Evolutionary conservation across 2,113 vertebrate genomes (phyloP), one percentile per base, ranked within the genome.

Genomic region (Prochilodus magdalenae): DNA sequence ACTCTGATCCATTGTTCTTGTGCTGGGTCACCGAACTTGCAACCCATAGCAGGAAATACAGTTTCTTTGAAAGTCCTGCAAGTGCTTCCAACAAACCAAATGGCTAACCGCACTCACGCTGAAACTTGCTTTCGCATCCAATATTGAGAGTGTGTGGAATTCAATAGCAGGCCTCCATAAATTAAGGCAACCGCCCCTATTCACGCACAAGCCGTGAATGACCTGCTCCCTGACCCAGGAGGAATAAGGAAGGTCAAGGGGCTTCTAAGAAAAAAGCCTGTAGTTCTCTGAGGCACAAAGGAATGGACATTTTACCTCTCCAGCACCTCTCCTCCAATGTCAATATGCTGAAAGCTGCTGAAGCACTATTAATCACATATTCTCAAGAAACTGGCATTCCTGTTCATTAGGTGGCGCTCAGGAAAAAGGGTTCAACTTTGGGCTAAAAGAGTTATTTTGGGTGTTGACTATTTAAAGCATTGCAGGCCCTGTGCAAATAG

Each of bases 241-340:
- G 91, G 87, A 94, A 93, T 89, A 83, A 57, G 36, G 5, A 77
- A 84, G 92, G 91, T 91, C 90, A 92, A 88, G 82, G 55, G 60
- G 71, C 74, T 79, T 81, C 36, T 40, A 49, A 81, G 22, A 51
- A 83, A 36, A 70, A 79, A 75, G 30, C 62, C 30, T n/a, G 36
- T 60, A 27, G 67, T 55, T 30, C 65, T 69, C 3, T 11, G 1
- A 73, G 63, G 36, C 30, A n/a, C 26, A 29, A 49, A 40, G 72
- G 30, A 70, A 75, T 26, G 3, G 22, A 53, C 29, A 22, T 36
- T 76, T 63, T 40, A 33, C 57, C 33, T 76, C 51, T 49, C 29
- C 27, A 85, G 6, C 59, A 59, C 47, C 27, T 47, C 72, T 66
- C 14, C 55, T 11, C n/a, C 40, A 66, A 13, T 55, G 24, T 22